A percentile compares a stretch with the other conserved stretches of the same genome.
phyloP scores from a whole-genome alignment of 2,797 vertebrate species.

The Lagorchestes hirsutus region DNA sequence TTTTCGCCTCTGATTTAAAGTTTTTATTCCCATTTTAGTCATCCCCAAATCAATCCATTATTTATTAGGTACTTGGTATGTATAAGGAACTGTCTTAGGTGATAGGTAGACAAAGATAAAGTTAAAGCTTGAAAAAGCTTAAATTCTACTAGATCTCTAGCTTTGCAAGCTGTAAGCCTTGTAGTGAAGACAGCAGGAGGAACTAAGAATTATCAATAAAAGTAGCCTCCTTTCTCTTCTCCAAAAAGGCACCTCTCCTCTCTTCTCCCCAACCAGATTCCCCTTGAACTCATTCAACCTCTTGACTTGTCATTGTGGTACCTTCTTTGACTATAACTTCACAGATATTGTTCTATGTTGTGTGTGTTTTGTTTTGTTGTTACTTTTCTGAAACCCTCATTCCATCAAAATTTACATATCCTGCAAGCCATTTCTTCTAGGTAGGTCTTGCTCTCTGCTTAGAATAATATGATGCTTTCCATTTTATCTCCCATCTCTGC shows the following conservation, averaged over 20 bases:
- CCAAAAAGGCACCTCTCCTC: background rate
- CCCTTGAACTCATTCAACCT: background rate
- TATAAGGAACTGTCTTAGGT: background rate
- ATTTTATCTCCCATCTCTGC: background rate
- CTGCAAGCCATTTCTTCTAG: background rate
- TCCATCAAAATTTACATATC: background rate
- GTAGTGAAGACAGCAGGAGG: background rate
- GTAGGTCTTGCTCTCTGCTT: background rate
- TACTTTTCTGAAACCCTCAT: background rate
- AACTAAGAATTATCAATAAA: background rate
- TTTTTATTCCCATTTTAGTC: conserved; percentile 10
- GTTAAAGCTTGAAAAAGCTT: background rate
- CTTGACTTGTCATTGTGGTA: background rate
- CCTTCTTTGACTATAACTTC: background rate
- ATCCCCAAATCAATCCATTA: background rate
- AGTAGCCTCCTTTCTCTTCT: background rate
- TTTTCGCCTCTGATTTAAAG: background rate
- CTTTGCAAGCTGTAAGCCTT: background rate
- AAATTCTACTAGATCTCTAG: background rate
- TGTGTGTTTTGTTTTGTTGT: background rate
- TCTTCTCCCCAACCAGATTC: background rate
- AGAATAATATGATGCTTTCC: background rate
- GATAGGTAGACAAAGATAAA: background rate
- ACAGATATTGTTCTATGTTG: background rate
- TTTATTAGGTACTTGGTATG: background rate